Evolutionary conservation across 2,888 invertebrate genomes (phyloP), one percentile per base, ranked within the genome.

Genomic region (Thera britannica): DNA sequence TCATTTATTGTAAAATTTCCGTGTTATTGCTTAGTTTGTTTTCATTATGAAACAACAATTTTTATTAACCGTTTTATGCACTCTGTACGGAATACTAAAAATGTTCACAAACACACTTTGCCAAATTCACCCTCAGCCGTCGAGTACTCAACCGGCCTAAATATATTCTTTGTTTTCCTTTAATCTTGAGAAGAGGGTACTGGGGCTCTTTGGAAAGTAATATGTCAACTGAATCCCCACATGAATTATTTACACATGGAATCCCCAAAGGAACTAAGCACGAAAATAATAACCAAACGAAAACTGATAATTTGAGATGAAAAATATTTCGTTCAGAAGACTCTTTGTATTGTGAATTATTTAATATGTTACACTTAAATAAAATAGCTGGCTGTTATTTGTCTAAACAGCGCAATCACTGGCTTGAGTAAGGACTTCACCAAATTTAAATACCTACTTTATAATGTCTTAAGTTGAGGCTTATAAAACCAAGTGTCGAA

Each of bases 181-280:
- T 85, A 81, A 86, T 86, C 82, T 84, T 75, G 76, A 76, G 77
- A 83, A 79, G 66, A 70, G 66, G 80, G 81, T 79, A 23, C 23
- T 23, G 23, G 23, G 23, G 23, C 77, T 79, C 75, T 71, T 77
- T 78, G 79, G 83, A 76, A 87, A 86, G 83, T 83, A 84, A 85
- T 84, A 85, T 83, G 87, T 88, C 84, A 85, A 82, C 82, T 76
- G 75, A 80, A 76, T 77, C 82, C 79, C 79, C 76, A 79, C 82
- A 87, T 90, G 85, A 89, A 90, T 90, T 86, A 90, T 89, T 89
- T 84, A 89, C 81, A 79, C 77, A 76, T 72, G 71, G 80, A 80
- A 82, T 79, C 62, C 82, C 79, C 81, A 76, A 76, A 87, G 83
- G 84, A 84, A 84, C 80, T 76, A 76, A 79, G 77, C 75, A 77